A percentile compares a stretch with the other conserved stretches of the same genome.
phyloP scores from a whole-genome alignment of 2,888 invertebrate genomes.

The Charanyca ferruginea region DNA sequence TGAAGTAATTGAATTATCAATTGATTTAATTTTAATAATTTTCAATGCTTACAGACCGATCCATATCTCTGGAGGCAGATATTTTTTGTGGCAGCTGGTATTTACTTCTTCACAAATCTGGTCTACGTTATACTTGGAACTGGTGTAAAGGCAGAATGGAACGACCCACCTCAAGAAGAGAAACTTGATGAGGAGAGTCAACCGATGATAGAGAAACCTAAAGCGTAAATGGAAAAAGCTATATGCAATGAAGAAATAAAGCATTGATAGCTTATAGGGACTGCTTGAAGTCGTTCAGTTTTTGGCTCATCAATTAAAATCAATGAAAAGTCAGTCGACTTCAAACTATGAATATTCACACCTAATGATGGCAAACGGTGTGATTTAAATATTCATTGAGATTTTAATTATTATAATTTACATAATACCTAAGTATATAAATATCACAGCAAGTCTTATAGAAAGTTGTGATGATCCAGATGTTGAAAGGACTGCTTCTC shows the following conservation, averaged over 20 bases:
- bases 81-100: conserved; percentile 93
- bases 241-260: conserved; percentile 5
- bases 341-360: conserved; percentile 44
- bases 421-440: too few species aligned
- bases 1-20: too few species aligned
- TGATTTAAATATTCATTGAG: conserved; percentile 32
- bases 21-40: background rate
- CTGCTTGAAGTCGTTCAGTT: conserved; percentile 46
- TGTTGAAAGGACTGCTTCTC: too few species aligned
- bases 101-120: conserved; percentile 93
- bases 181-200: conserved; percentile 40
- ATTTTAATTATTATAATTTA: conserved; percentile 25
- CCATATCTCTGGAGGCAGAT: conserved; percentile 93
- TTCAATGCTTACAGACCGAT: conserved; percentile 87
- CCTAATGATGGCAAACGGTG: conserved; percentile 29
- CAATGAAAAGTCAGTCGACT: conserved; percentile 44
- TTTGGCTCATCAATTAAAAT: conserved; percentile 35
- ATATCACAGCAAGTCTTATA: too few species aligned
- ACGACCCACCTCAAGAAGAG: conserved; percentile 81
- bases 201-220: conserved; percentile 46
- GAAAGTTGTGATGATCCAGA: too few species aligned
- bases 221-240: conserved; percentile 3
- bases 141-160: conserved; percentile 94
- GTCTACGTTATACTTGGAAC: conserved; percentile 93
- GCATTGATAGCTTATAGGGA: conserved; percentile 24